Evolutionary conservation across 2,113 vertebrate species (phyloP).

Genomic region (Rhinolophus ferrumequinum): DNA sequence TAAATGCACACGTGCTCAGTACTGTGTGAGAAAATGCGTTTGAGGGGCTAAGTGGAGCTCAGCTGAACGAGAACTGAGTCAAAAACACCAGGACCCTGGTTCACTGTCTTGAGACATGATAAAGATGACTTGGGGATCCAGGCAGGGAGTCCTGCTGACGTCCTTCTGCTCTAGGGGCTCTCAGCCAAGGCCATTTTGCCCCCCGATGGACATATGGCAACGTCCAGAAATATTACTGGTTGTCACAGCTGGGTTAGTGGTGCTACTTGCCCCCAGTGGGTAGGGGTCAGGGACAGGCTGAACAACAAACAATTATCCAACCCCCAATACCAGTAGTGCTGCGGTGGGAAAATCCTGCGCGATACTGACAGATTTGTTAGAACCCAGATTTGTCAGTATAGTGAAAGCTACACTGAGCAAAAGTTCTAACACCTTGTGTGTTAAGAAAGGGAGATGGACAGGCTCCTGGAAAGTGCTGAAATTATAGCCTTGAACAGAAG

Average conservation of each 20-base stretch:
- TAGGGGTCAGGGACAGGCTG: neutral
- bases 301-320: too few species aligned
- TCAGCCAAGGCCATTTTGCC: neutral
- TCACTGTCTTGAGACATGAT: neutral
- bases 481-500: neutral
- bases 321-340: neutral
- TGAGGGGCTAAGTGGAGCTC: neutral
- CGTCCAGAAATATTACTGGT: neutral
- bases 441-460: neutral
- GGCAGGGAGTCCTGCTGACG: neutral
- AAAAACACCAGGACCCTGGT: neutral
- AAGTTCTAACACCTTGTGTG: neutral
- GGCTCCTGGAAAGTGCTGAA: neutral
- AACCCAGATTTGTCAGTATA: too few species aligned
- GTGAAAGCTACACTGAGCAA: neutral
- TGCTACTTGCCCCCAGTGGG: neutral
- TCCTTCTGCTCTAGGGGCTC: neutral
- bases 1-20: neutral
- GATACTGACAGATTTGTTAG: neutral
- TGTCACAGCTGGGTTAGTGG: neutral
- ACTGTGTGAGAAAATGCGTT: neutral
- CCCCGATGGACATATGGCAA: neutral
- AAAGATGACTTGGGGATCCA: neutral
- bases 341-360: neutral
- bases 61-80: neutral